Evolutionary conservation across 2,888 invertebrate genomes (phyloP).

Genomic region (Dasypogon diadema): DNA sequence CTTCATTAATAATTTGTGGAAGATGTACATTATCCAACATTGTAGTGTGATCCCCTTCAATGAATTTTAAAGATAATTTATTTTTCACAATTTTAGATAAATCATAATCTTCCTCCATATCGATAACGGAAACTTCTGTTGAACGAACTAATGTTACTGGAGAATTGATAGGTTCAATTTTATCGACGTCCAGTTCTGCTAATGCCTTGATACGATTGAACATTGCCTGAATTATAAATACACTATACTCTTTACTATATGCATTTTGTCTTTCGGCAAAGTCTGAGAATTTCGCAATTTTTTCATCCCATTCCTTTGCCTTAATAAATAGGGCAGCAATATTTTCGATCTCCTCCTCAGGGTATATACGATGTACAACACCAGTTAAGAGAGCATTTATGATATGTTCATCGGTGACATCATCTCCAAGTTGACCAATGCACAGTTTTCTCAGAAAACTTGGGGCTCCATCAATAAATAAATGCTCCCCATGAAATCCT

Average conservation of each 20-base stretch:
- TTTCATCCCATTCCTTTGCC: slow-evolving; percentile 72
- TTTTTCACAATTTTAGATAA: slow-evolving; percentile 73
- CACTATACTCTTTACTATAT: slow-evolving; percentile 68
- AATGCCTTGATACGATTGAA: slow-evolving; percentile 73
- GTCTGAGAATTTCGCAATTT: slow-evolving; percentile 70
- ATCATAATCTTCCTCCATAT: slow-evolving; percentile 76
- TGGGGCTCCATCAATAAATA: slow-evolving; percentile 87
- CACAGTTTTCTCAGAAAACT: slow-evolving; percentile 73
- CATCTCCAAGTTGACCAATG: slow-evolving; percentile 61
- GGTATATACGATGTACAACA: slow-evolving; percentile 64
- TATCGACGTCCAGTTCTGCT: slow-evolving; percentile 68
- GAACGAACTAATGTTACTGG: slow-evolving; percentile 76
- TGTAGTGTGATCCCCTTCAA: slow-evolving; percentile 81
- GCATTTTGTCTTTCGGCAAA: slow-evolving; percentile 66
- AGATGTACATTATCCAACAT: slow-evolving; percentile 77
- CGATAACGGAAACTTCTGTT: slow-evolving; percentile 71
- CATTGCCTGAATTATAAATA: slow-evolving; percentile 66
- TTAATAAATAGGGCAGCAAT: slow-evolving; percentile 69
- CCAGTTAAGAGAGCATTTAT: slow-evolving; percentile 63
- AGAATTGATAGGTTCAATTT: slow-evolving; percentile 71
- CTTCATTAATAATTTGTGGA: slow-evolving; percentile 74
- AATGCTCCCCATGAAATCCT: slow-evolving; percentile 74
- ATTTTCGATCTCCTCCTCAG: slow-evolving; percentile 63
- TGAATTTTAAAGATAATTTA: slow-evolving; percentile 72
- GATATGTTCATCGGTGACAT: slow-evolving; percentile 62